Evolutionary conservation across 2,797 vertebrate species (phyloP), one percentile per base, ranked within the genome.

Genomic region (Allobates femoralis): DNA sequence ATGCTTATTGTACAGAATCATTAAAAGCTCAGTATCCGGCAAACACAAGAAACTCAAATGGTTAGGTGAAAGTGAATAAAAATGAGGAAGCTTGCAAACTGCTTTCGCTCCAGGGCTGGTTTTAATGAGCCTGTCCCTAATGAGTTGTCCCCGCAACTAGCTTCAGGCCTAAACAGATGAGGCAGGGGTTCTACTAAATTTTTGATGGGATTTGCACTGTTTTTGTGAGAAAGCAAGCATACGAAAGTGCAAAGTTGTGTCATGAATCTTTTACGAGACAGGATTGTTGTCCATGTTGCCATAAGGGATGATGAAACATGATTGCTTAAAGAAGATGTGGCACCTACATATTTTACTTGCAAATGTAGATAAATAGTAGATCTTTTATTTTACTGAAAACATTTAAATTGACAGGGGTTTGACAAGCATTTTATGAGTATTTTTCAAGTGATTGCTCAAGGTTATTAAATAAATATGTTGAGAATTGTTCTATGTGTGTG

Each of bases 61-160:
- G 92, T 73, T 93, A 95, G 93, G 94, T 94, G 91, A 92, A 92
- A 93, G 91, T 91, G 94, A 94, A 95, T 95, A 93, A 93, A 93
- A 94, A 95, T 93, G 91, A 94, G 93, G 91, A 93, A 91, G 89
- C 90, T 94, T 66, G 41, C 93, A 95, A 96, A 95, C 94, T 93
- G 93, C 94, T 94, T 95, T 95, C 91, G 95, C 95, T 95, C 90
- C 94, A 93, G 95, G 95, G 95, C 94, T 94, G 93, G 94, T 96
- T 96, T 96, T 96, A 96, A 96, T 96, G 95, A 96, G 95, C 92
- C 92, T 94, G 94, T 94, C 95, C 94, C 95, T 96, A 95, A 96
- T 95, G 95, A 96, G 93, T 94, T 95, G 95, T 95, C 95, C 95
- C 95, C 96, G 95, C 93, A 96, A 96, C 95, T 95, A 93, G 95